Evolutionary conservation across 2,113 vertebrate species (phyloP).

Genomic region (Laticauda colubrina): DNA sequence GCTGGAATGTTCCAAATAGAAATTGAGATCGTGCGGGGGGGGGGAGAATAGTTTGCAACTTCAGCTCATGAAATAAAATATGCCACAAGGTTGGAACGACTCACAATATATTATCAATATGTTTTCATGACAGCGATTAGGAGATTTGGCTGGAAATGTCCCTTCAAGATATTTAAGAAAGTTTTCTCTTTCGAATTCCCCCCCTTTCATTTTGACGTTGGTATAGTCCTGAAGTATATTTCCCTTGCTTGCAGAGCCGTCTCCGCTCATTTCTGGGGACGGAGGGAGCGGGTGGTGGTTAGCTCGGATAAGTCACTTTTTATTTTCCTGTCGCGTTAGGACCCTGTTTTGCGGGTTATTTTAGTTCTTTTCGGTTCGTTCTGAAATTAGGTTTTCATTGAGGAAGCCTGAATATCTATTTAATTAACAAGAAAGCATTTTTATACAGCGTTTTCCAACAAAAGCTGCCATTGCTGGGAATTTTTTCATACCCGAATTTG

Average conservation of each 20-base stretch:
- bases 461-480: fast-evolving
- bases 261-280: background rate
- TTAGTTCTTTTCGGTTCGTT: background rate
- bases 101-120: background rate
- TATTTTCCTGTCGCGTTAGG: background rate
- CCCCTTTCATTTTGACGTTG: background rate
- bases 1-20: background rate
- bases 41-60: background rate
- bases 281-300: fast-evolving
- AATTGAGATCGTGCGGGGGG: background rate
- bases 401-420: background rate
- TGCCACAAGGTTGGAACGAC: background rate
- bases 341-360: background rate
- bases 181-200: background rate
- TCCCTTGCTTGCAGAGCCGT: background rate
- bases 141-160: background rate
- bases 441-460: background rate
- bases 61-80: background rate
- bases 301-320: fast-evolving
- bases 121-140: background rate
- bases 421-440: background rate
- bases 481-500: background rate
- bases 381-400: background rate
- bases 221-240: background rate
- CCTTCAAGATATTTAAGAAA: background rate